Conservation (phyloP, 2,888 invertebrate genomes). For the Nomada fucata region DNA sequence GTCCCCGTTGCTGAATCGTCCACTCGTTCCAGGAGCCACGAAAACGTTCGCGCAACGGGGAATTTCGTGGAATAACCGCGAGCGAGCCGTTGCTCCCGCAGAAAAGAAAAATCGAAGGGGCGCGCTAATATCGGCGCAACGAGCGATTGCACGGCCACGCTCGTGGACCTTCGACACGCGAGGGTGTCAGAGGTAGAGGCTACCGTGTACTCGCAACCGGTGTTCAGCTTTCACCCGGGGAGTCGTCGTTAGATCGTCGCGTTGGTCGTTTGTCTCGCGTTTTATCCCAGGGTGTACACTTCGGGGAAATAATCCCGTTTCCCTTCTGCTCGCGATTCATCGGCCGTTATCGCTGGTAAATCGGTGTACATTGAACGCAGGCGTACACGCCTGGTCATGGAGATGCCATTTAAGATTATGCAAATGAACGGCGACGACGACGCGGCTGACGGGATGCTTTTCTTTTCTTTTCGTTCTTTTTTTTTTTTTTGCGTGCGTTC, state of each 20-base stretch:
- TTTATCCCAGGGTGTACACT: constrained; percentile 40
- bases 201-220: constrained; percentile 25
- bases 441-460: background rate
- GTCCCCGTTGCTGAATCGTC: background rate
- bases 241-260: constrained; percentile 67
- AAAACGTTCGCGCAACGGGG: constrained; percentile 7
- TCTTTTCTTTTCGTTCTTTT: no score
- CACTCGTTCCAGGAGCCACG: background rate
- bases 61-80: constrained; percentile 31
- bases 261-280: constrained; percentile 54
- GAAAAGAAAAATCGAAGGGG: constrained; percentile 39
- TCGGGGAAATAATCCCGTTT: constrained; percentile 32
- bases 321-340: constrained; percentile 8
- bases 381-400: constrained; percentile 41
- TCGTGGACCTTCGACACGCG: constrained; percentile 56
- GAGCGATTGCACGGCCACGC: constrained; percentile 47
- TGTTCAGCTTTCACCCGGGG: constrained; percentile 57
- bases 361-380: constrained; percentile 58
- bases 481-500: background rate
- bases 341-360: constrained; percentile 52
- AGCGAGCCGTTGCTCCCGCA: background rate
- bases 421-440: constrained; percentile 59
- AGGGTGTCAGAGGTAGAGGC: constrained; percentile 45
- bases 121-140: constrained; percentile 43
- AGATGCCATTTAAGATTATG: constrained; percentile 69